Evolutionary conservation across 2,888 invertebrate species (phyloP).

Genomic region (Desoria tigrina): DNA sequence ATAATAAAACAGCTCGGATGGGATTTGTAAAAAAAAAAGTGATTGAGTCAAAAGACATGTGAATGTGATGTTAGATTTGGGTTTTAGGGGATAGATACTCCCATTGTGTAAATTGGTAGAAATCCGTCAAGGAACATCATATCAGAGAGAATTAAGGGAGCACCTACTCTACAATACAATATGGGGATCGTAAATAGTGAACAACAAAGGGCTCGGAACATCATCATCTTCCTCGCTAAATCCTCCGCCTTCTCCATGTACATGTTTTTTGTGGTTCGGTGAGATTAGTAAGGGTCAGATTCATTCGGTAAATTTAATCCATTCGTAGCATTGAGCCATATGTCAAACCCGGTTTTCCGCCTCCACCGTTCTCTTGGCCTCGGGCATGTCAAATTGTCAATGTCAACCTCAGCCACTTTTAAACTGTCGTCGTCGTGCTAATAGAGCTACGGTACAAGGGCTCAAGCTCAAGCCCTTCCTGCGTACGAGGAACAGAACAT

Average conservation of each 20-base stretch:
- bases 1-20: too few relatives aligned
- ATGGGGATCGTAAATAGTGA: not conserved
- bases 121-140: too few relatives aligned
- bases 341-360: slow-evolving; percentile 31
- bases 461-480: too few relatives aligned
- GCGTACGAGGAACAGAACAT: too few relatives aligned
- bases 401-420: too few relatives aligned
- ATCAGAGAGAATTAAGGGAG: too few relatives aligned
- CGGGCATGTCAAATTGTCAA: slow-evolving; percentile 20
- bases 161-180: not conserved
- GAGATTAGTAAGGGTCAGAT: slow-evolving; percentile 13
- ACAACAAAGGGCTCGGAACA: slow-evolving; percentile 6
- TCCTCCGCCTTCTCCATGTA: not conserved
- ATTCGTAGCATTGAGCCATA: slow-evolving; percentile 28
- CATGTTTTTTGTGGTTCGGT: slow-evolving; percentile 14
- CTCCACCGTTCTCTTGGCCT: slow-evolving; percentile 24
- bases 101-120: too few relatives aligned
- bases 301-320: slow-evolving; percentile 34
- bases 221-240: slow-evolving; percentile 3
- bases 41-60: not conserved
- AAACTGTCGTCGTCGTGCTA: too few relatives aligned
- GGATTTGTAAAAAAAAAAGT: slow-evolving; percentile 1
- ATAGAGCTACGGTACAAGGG: too few relatives aligned
- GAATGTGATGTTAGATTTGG: slow-evolving; percentile 8
- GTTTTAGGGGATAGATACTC: slow-evolving; percentile 7